phyloP scores from a whole-genome alignment of 2,888 invertebrate genomes.

The Neoaliturus tenellus region DNA sequence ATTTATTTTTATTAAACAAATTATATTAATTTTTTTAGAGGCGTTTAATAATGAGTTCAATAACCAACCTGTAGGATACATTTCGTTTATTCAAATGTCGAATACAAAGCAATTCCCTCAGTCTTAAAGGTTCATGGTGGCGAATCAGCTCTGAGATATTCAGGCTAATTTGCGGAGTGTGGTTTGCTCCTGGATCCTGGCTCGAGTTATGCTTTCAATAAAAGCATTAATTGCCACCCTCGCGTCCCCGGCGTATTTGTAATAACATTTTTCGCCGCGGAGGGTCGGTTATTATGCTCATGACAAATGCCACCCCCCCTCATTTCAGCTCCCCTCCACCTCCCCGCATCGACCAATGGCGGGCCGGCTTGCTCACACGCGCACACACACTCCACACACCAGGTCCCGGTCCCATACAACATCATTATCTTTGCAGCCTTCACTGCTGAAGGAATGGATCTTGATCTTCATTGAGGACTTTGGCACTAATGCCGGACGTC shows the following conservation, averaged over 20 bases:
- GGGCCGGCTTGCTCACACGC: neutral
- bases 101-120: no score
- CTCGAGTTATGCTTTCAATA: conserved; percentile 32
- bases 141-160: neutral
- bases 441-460: no score
- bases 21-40: no score
- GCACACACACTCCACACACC: neutral
- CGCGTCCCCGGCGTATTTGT: neutral
- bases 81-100: no score
- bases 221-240: conserved; percentile 27
- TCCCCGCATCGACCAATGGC: neutral
- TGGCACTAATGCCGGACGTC: no score
- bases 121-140: neutral
- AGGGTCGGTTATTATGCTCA: conserved; percentile 26
- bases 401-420: neutral
- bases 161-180: neutral
- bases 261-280: conserved; percentile 24
- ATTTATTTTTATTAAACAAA: no score
- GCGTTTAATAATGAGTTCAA: no score
- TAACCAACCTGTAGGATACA: no score
- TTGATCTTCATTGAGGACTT: no score
- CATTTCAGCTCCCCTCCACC: neutral
- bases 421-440: no score
- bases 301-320: conserved; percentile 21
- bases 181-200: neutral